Evolutionary conservation across 2,888 invertebrate species (phyloP), one percentile per base, ranked within the genome.

Genomic region (Amphipoea lucens): DNA sequence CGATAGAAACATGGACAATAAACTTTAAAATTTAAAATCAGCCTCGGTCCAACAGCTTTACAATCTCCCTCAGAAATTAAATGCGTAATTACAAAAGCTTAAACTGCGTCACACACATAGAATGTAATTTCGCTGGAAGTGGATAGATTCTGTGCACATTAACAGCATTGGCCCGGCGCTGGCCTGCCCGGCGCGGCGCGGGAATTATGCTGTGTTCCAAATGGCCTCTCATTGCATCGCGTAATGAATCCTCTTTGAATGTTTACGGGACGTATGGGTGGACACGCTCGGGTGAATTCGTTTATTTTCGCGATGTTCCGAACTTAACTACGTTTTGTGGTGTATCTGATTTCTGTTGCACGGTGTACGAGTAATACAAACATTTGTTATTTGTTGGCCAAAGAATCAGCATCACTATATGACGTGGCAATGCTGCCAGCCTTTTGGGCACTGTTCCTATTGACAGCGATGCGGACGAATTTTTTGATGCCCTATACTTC

Each of bases 191-290:
- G 4, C 14, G 11, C 54, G 2, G 51, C 7, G 14, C 14, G n/a
- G 63, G n/a, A 80, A 82, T 69, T 79, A 69, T 69, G 54, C 54
- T 48, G 81, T 36, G 69, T 54, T 63, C 57, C 23, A 17, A 85
- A 74, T 72, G 14, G 70, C 54, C 60, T 48, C 57, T 69, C 66
- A 85, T 74, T 85, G 67, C 71, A 82, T 3, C 70, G 40, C 9
- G 62, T 85, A 85, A 83, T 83, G 36, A 81, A 85, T 83, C 85
- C 85, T 72, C 62, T 82, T 54, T 67, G 66, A 79, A 45, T 57
- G 54, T 67, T 42, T 71, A 62, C 67, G 62, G 40, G 14, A 62
- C 36, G 60, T 40, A 54, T 54, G 23, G 12, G 2, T 20, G 66
- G 45, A 29, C 40, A 84, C 66, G 12, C 23, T 62, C 42, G 36